Evolutionary conservation across 2,113 vertebrate genomes (phyloP), one percentile per base, ranked within the genome.

Genomic region (Camelus bactrianus): DNA sequence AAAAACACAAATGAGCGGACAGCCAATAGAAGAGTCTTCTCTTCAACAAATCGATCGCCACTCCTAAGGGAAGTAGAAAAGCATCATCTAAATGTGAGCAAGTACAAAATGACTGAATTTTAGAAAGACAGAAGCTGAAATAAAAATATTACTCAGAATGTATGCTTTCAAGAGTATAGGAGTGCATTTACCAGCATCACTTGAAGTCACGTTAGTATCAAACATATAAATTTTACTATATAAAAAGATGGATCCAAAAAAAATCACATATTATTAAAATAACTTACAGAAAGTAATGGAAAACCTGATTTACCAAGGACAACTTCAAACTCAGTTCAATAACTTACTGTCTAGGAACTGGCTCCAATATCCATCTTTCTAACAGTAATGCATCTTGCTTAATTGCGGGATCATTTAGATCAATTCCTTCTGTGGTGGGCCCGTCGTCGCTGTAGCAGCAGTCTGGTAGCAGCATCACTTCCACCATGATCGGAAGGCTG

Each of bases 1-100:
- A 99, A 99, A 98, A 99, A 99, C 95, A 99, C 99, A 92, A 99
- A 99, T 28, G 99, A 99, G 91, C 99, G 99, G 58, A 99, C 99
- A 64, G 99, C 99, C 98, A 99, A 89, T 84, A 99, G 98, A 89
- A 99, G 99, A 7, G 99, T 99, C 98, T 99, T 99, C 98, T 99
- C 99, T 97, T 99, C 99, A 96, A 99, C 99, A 97, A 99, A 99
- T 79, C 99, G 99, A 97, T 99, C 99, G 0, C 99, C 99, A 26
- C 98, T 99, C 98, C 99, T 99, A 95, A 97, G 76, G 0, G 28
- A 80, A 96, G 35, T 24, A 83, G 97, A 65, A 98, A 28, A 96
- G 89, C 54, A 95, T 42, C 96, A 52, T 20, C 0, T 72, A 56
- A 80, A n/a, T 60, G 9, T 86, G 85, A 76, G 30, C 42, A 95